A percentile compares a stretch with the other conserved stretches of the same genome.
phyloP scores from a whole-genome alignment of 2,888 invertebrate genomes.

The Harpagoxenus sublaevis region DNA sequence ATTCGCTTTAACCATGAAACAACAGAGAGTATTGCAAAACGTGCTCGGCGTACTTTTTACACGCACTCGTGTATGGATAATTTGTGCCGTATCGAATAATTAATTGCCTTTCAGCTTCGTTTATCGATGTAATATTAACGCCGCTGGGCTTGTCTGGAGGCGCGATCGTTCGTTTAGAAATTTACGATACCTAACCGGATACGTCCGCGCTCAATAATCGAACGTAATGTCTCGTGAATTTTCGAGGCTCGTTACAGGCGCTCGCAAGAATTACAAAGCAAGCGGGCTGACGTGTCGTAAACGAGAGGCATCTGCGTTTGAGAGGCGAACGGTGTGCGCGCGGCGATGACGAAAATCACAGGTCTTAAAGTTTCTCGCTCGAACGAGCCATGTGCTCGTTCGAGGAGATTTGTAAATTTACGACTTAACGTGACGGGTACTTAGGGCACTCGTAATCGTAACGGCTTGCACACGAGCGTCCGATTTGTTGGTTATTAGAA shows the following conservation, averaged over 20 bases:
- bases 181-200: slow-evolving; percentile 51
- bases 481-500: slow-evolving; percentile 52
- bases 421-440: slow-evolving; percentile 32
- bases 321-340: slow-evolving; percentile 24
- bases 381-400: slow-evolving; percentile 20
- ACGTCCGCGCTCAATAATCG: slow-evolving; percentile 47
- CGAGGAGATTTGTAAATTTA: slow-evolving; percentile 49
- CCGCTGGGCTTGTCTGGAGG: slow-evolving; percentile 29
- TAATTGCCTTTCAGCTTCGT: slow-evolving; percentile 54
- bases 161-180: slow-evolving; percentile 52
- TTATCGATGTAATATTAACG: slow-evolving; percentile 40
- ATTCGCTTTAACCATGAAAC: background rate
- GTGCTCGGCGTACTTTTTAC: slow-evolving; percentile 13
- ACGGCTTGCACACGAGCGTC: slow-evolving; percentile 23
- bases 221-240: slow-evolving; percentile 58
- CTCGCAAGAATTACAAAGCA: slow-evolving; percentile 44
- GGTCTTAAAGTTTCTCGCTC: slow-evolving; percentile 48
- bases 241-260: slow-evolving; percentile 53
- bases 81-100: slow-evolving; percentile 32
- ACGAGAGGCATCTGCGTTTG: slow-evolving; percentile 49
- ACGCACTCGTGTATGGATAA: background rate
- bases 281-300: slow-evolving; percentile 48
- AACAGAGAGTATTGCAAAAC: background rate
- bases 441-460: slow-evolving; percentile 44
- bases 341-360: slow-evolving; percentile 50